A percentile compares a stretch with the other conserved stretches of the same genome.
Evolutionary conservation across 1,140 invertebrate species (phyloP).

Genomic region (Bombyx mandarina): DNA sequence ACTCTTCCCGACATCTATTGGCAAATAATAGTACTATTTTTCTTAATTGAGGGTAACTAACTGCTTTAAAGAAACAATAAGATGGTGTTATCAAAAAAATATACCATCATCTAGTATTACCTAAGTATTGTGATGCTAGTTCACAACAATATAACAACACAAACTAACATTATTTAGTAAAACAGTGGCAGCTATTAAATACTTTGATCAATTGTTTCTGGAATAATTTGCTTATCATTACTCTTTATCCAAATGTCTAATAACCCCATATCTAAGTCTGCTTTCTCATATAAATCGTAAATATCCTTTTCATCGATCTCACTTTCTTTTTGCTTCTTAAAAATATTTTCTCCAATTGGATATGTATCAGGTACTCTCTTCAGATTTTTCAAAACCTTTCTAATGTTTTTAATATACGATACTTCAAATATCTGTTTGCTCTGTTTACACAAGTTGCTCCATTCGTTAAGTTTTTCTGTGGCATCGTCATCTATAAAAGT

Average conservation of each 20-base stretch:
- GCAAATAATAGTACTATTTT: no score
- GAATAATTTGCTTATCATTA: slow-evolving; percentile 6
- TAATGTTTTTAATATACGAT: slow-evolving; percentile 31
- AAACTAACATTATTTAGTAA: no score
- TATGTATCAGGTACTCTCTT: slow-evolving; percentile 35
- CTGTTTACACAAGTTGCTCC: slow-evolving; percentile 29
- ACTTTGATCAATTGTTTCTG: background rate
- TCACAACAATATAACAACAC: no score
- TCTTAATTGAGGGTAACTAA: no score
- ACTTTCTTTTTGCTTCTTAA: slow-evolving; percentile 11
- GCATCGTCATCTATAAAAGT: slow-evolving; percentile 40
- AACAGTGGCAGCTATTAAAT: no score
- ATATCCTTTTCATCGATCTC: slow-evolving; percentile 39
- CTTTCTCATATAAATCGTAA: slow-evolving; percentile 35
- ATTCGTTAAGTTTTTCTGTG: slow-evolving; percentile 34
- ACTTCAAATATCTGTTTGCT: slow-evolving; percentile 36
- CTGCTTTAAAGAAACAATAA: no score
- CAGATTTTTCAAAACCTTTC: slow-evolving; percentile 34
- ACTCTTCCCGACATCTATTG: no score
- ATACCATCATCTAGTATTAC: no score
- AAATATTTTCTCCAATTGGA: slow-evolving; percentile 15
- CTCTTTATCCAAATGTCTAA: slow-evolving; percentile 39
- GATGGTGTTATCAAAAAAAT: no score
- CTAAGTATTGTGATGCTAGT: no score
- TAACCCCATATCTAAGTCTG: slow-evolving; percentile 38